Evolutionary conservation across 2,888 invertebrate species (phyloP).

Genomic region (Lamellibrachia satsuma): DNA sequence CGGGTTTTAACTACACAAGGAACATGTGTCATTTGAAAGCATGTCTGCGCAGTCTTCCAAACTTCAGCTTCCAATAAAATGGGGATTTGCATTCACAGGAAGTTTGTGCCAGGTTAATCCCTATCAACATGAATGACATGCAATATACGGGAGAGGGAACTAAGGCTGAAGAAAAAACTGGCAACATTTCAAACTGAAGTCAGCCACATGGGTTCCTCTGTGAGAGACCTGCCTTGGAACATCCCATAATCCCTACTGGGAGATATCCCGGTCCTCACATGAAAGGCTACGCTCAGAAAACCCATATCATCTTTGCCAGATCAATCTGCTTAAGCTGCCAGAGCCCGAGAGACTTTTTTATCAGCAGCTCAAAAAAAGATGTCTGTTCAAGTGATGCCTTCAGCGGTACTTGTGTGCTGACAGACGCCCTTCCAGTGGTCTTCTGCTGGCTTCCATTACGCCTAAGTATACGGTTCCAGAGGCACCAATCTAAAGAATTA

Average conservation of each 20-base stretch:
- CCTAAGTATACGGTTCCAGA: neutral
- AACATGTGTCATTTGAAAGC: neutral
- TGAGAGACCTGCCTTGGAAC: neutral
- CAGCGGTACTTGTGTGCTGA: neutral
- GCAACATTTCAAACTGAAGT: neutral
- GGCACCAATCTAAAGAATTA: neutral
- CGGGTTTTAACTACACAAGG: too few relatives aligned
- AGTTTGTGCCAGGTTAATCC: neutral
- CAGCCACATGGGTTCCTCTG: neutral
- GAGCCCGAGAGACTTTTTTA: neutral
- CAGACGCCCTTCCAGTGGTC: neutral
- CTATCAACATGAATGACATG: neutral
- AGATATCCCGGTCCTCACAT: neutral
- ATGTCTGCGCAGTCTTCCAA: neutral
- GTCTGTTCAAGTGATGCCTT: neutral
- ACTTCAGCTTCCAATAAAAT: neutral
- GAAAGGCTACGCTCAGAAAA: neutral
- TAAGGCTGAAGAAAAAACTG: neutral
- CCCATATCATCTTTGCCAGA: neutral
- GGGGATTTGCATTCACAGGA: neutral
- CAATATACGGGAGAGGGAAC: neutral
- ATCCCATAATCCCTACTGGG: slow-evolving; percentile 6
- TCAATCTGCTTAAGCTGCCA: neutral
- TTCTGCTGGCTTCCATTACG: neutral
- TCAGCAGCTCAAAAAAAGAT: neutral